Base-by-base conservation (phyloP, 1,140 invertebrate genomes). In the Pogonomyrmex californicus region DNA sequence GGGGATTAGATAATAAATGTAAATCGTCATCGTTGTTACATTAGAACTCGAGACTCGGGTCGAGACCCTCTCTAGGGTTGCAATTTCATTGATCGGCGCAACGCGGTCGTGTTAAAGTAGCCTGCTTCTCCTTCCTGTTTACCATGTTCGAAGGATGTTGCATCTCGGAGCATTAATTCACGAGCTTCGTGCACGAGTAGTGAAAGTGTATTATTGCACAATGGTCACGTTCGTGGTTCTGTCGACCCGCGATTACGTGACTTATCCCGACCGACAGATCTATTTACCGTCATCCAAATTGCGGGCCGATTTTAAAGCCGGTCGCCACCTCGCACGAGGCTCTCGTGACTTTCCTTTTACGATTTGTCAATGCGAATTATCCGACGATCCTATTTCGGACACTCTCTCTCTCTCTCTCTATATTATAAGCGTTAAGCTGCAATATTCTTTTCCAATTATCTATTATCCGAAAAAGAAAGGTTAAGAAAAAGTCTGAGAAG, bases 141-240 rank as follows among this genome's bases (percentile, higher is more conserved):
- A 68, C 30, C 60, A 38, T 71, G 79, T 83, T 23, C 68, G 51
- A 60, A 83, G 65, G 68, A 41, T 65, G 63, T 78, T 88, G 51
- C 75, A 66, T 90, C 76, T 73, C 56, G 56, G 49, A 63, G 41
- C 62, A 77, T 82, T 54, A 56, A 75, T 82, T 62, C 63, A 33
- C 41, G 71, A 56, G 44, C 60, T 51, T 73, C 77, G 73, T 85
- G 83, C 83, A 63, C 47, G n/a, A 51, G 83, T 86, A 92, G 93
- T 94, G 93, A 94, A 94, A 94, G 93, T 88, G 71, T 71, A 91
- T 94, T 93, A 91, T 94, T 93, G 91, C 93, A 90, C 93, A 94
- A 94, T 93, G 86, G 93, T 93, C 90, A 90, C 60, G 85, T 90
- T 93, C 92, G 86, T 89, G 91, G 58, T 73, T 87, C 87, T 85